Conservation (phyloP, 92 coral and sea anemone genomes). For the Epizoanthus rinbou region DNA sequence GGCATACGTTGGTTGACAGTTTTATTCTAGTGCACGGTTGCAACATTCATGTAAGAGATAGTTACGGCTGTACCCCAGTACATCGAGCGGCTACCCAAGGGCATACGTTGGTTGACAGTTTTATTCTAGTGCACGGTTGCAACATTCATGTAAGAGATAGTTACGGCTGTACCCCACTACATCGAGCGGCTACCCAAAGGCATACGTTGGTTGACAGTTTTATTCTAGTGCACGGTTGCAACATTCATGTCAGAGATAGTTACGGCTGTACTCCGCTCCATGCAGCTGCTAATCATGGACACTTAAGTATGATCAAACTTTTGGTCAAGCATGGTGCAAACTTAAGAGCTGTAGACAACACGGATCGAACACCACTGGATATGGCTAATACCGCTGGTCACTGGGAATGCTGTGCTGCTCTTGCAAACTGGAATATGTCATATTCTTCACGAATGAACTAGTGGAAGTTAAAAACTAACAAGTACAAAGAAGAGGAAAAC, state of each 20-base stretch:
- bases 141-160: background rate
- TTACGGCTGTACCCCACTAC: background rate
- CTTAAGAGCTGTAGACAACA: no score
- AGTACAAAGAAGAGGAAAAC: no score
- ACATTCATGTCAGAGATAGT: background rate
- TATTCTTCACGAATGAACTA: no score
- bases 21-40: conserved; percentile 1
- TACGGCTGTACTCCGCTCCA: conserved; percentile 1
- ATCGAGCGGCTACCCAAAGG: background rate
- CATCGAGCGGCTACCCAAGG: conserved; percentile 5
- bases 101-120: background rate
- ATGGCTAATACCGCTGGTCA: background rate
- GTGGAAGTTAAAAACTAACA: no score
- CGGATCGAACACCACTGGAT: no score
- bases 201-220: background rate
- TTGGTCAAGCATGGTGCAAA: background rate
- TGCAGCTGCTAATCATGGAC: background rate
- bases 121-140: background rate
- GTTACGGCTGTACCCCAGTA: background rate
- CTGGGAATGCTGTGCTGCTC: background rate
- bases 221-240: background rate
- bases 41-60: background rate
- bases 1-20: background rate
- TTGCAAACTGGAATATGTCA: no score
- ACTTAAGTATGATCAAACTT: background rate